Evolutionary conservation across 2,888 invertebrate genomes (phyloP).

Genomic region (Microplitis manilae): DNA sequence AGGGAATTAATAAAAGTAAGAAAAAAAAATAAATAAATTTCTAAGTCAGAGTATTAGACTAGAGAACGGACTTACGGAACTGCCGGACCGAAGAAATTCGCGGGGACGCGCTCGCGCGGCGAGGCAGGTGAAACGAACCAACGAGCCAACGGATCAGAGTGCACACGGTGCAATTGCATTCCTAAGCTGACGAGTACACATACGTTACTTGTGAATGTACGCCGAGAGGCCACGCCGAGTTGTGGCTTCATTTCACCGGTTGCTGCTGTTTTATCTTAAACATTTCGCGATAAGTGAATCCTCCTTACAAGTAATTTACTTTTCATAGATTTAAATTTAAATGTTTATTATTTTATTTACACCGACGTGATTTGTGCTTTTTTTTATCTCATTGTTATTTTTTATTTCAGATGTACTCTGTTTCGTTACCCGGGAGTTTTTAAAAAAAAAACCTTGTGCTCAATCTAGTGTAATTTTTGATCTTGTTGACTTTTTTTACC

Average conservation of each 20-base stretch:
- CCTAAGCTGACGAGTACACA: conserved; percentile 23
- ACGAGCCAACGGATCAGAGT: conserved; percentile 32
- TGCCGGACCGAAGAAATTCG: conserved; percentile 47
- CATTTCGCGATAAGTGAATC: not conserved
- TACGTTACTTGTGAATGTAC: conserved; percentile 15
- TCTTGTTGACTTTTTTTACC: not conserved
- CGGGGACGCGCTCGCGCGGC: conserved; percentile 35
- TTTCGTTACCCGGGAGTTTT: not conserved
- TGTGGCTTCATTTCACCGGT: conserved; percentile 14
- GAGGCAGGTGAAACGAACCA: conserved; percentile 35
- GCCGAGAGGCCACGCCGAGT: conserved; percentile 3
- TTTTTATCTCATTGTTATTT: not conserved
- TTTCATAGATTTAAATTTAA: too few species aligned
- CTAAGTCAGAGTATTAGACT: conserved; percentile 3
- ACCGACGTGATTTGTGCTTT: not conserved
- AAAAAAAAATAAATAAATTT: conserved; percentile 1
- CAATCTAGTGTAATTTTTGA: not conserved
- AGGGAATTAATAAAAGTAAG: conserved; percentile 18
- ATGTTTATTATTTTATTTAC: not conserved
- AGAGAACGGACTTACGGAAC: conserved; percentile 23
- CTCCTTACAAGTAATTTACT: too few species aligned
- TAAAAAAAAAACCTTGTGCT: not conserved
- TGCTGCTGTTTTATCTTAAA: conserved; percentile 7
- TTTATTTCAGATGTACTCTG: not conserved
- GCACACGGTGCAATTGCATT: conserved; percentile 46